Conservation (phyloP, 2,797 vertebrate genomes). For the Poeciliopsis gracilis region DNA sequence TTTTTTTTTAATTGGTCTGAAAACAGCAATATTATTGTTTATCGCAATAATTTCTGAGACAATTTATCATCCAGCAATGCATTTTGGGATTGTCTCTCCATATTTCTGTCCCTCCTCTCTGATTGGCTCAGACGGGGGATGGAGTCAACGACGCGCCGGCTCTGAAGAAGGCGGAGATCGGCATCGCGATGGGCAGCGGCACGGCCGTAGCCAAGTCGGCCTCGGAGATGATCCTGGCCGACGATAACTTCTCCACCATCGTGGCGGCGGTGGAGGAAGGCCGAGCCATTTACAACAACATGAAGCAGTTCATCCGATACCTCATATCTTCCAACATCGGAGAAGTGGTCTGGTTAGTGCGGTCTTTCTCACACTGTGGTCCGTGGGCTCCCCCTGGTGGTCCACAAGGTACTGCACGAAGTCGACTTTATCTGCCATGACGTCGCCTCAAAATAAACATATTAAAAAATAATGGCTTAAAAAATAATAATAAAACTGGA, state of each 20-base stretch:
- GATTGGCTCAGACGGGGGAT: constrained; percentile 77
- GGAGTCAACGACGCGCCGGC: constrained; percentile 84
- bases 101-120: not conserved
- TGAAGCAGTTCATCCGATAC: constrained; percentile 87
- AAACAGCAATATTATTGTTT: too few species aligned
- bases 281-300: constrained; percentile 86
- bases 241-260: constrained; percentile 86
- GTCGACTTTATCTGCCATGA: too few species aligned
- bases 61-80: not conserved
- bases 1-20: too few species aligned
- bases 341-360: constrained; percentile 83
- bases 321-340: constrained; percentile 86
- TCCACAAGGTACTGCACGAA: too few species aligned
- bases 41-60: not conserved
- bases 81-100: not conserved
- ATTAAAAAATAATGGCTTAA: too few species aligned
- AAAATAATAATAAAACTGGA: too few species aligned
- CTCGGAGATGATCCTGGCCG: constrained; percentile 85
- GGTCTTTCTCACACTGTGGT: too few species aligned
- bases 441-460: too few species aligned
- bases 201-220: constrained; percentile 84
- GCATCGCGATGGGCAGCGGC: constrained; percentile 85
- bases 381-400: too few species aligned
- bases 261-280: constrained; percentile 85
- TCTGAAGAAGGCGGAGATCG: constrained; percentile 84